Percentiles rank a stretch among this genome's conserved stretches.
Conservation (phyloP, 2,888 invertebrate species). For the Rhamnusium bicolor region DNA sequence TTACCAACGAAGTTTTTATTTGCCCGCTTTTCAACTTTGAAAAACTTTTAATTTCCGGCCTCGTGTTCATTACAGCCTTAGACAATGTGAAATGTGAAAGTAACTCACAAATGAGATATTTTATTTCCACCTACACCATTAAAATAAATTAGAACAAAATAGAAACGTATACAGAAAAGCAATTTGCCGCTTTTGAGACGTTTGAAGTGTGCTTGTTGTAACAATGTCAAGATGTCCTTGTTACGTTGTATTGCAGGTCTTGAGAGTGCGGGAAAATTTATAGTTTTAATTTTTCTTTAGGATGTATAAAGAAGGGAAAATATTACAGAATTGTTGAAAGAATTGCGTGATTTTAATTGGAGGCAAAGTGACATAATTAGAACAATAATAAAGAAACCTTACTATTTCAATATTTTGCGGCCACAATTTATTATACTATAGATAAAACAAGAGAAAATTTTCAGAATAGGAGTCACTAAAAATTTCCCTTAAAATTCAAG, state of each 20-base stretch:
- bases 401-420: no score
- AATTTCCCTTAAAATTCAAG: no score
- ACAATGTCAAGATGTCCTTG: slow-evolving; percentile 9
- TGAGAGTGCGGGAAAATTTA: neutral
- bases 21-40: neutral
- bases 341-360: neutral
- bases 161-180: slow-evolving; percentile 1
- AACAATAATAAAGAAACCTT: no score
- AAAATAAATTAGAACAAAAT: slow-evolving; percentile 10
- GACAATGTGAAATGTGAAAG: neutral
- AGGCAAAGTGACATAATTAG: neutral
- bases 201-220: slow-evolving; percentile 4
- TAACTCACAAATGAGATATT: neutral
- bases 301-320: neutral
- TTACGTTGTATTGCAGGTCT: neutral
- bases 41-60: neutral
- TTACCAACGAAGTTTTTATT: neutral
- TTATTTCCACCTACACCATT: neutral
- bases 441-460: no score
- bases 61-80: neutral
- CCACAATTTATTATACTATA: no score
- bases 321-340: neutral
- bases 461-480: no score
- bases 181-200: slow-evolving; percentile 16
- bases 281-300: slow-evolving; percentile 11